Evolutionary conservation across 1,140 invertebrate genomes (phyloP).

Genomic region (Zophobas morio): DNA sequence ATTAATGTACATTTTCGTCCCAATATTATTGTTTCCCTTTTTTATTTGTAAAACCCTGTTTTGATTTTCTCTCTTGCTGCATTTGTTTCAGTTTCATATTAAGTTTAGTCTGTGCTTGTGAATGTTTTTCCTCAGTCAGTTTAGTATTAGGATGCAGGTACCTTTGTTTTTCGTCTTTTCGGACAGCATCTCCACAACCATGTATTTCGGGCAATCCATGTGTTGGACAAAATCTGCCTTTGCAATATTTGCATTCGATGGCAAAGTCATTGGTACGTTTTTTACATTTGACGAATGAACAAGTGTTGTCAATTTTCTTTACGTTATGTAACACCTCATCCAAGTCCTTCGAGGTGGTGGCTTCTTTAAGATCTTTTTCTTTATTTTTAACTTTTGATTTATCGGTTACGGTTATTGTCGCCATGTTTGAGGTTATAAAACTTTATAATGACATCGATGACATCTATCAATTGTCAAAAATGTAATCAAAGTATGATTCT

Average conservation of each 20-base stretch:
- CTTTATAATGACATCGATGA: not conserved
- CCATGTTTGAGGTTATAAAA: conserved; percentile 22
- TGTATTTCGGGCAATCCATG: conserved; percentile 67
- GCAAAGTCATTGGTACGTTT: conserved; percentile 63
- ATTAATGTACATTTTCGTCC: too few species aligned
- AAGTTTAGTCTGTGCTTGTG: conserved; percentile 63
- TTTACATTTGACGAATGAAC: conserved; percentile 66
- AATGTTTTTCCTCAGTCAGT: conserved; percentile 64
- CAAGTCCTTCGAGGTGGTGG: conserved; percentile 59
- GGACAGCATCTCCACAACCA: conserved; percentile 66
- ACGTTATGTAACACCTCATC: conserved; percentile 64
- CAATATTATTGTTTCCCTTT: conserved; percentile 58
- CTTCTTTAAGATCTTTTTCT: conserved; percentile 62
- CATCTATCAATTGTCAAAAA: not conserved
- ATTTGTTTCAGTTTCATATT: conserved; percentile 65
- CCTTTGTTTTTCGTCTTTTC: conserved; percentile 63
- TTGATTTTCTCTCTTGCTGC: conserved; percentile 65
- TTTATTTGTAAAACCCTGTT: conserved; percentile 61
- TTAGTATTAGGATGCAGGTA: conserved; percentile 63
- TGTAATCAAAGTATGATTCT: not conserved
- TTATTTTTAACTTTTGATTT: conserved; percentile 59
- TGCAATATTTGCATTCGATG: conserved; percentile 66
- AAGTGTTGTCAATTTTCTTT: conserved; percentile 64
- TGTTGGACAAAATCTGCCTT: conserved; percentile 64
- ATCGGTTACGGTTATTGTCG: conserved; percentile 24